A percentile compares a stretch with the other conserved stretches of the same genome.
Evolutionary conservation across 2,888 invertebrate genomes (phyloP).

Genomic region (Sipunculus nudus): DNA sequence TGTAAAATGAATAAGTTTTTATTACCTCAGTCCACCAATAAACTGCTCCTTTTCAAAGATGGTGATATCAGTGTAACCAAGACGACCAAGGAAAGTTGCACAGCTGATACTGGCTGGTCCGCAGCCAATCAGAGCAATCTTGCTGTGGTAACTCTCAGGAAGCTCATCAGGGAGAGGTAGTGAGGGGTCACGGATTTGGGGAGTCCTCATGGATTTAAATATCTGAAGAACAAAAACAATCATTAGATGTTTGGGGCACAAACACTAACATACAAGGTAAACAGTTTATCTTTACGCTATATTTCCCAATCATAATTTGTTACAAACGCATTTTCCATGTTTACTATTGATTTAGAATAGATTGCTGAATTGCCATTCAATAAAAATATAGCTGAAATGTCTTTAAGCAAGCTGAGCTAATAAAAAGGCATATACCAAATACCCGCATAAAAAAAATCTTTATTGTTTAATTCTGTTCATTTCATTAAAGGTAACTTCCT

Average conservation of each 20-base stretch:
- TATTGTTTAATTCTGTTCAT: no score
- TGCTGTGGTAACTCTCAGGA: conserved; percentile 69
- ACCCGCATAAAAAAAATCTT: no score
- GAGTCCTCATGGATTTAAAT: conserved; percentile 93
- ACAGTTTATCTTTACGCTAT: no score
- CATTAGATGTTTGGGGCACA: not conserved
- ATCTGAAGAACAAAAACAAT: conserved; percentile 69
- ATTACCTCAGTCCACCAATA: conserved; percentile 87
- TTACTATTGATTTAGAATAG: no score
- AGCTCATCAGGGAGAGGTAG: conserved; percentile 52
- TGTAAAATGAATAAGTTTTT: no score
- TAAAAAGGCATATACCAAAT: no score
- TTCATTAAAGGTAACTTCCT: no score
- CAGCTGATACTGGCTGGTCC: conserved; percentile 97
- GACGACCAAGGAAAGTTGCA: conserved; percentile 91
- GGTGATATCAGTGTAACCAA: conserved; percentile 91
- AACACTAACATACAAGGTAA: not conserved
- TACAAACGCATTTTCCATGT: no score
- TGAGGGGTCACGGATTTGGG: conserved; percentile 83
- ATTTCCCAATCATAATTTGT: no score
- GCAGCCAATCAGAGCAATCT: conserved; percentile 89
- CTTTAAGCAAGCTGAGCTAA: no score
- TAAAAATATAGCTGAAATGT: no score
- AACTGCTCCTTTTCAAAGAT: conserved; percentile 90
- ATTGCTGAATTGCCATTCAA: no score